phyloP scores from a whole-genome alignment of 1,140 invertebrate species.

The Phortica variegata region DNA sequence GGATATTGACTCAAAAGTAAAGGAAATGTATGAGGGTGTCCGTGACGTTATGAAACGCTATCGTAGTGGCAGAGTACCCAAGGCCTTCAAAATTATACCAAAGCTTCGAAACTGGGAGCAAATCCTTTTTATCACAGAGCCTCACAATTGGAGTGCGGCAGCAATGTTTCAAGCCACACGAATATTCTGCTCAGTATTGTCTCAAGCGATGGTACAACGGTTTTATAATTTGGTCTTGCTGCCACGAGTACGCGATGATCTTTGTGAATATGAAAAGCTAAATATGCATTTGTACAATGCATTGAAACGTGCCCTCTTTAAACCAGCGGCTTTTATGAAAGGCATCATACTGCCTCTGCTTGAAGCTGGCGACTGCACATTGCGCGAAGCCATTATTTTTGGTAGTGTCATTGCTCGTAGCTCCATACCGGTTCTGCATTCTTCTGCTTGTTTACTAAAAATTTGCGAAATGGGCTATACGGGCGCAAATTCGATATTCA shows the following conservation, averaged over 20 bases:
- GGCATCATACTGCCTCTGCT: constrained; percentile 90
- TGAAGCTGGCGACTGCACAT: constrained; percentile 88
- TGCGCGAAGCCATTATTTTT: constrained; percentile 93
- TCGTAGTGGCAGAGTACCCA: constrained; percentile 93
- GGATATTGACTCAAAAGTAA: constrained; percentile 76
- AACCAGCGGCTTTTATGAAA: constrained; percentile 99
- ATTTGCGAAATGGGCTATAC: constrained; percentile 98
- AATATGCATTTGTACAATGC: constrained; percentile 98
- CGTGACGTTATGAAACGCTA: constrained; percentile 84
- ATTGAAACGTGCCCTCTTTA: constrained; percentile 89
- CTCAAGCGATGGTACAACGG: constrained; percentile 93
- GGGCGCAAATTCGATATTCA: constrained; percentile 95
- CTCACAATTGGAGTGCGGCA: constrained; percentile 86
- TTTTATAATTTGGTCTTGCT: constrained; percentile 94
- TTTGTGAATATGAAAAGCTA: constrained; percentile 90
- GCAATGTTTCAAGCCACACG: constrained; percentile 74
- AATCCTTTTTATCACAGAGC: constrained; percentile 85
- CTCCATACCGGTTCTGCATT: constrained; percentile 95
- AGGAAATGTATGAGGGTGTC: constrained; percentile 86
- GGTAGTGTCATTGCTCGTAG: constrained; percentile 88
- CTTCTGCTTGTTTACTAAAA: constrained; percentile 90
- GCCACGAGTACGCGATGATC: constrained; percentile 92
- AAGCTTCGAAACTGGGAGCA: constrained; percentile 95
- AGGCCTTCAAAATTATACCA: constrained; percentile 97
- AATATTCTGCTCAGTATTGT: constrained; percentile 95